A percentile compares a stretch with the other conserved stretches of the same genome.
Conservation (phyloP, 2,113 vertebrate genomes). For the Nestor notabilis region DNA sequence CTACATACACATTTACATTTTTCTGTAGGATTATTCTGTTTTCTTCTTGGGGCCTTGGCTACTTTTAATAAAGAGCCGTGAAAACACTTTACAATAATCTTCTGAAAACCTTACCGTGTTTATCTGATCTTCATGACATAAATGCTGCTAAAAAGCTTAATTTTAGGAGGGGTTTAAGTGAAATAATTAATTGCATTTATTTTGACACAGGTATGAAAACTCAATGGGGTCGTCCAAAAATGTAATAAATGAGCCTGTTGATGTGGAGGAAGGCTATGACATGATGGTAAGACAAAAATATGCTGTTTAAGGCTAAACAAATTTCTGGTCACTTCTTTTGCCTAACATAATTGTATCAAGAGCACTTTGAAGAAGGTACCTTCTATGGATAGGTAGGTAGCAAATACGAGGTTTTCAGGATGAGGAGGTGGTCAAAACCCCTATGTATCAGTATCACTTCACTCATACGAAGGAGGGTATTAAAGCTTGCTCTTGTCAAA, state of each 20-base stretch:
- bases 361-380: background rate
- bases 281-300: conserved; percentile 71
- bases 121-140: background rate
- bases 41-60: background rate
- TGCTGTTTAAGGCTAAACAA: background rate
- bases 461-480: background rate
- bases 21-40: background rate
- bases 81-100: background rate
- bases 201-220: conserved; percentile 69
- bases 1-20: background rate
- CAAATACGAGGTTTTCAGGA: background rate
- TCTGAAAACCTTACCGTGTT: background rate
- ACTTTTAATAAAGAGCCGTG: background rate
- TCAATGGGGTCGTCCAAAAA: conserved; percentile 71
- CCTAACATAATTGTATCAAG: background rate
- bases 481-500: background rate
- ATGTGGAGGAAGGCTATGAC: conserved; percentile 53
- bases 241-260: conserved; percentile 56
- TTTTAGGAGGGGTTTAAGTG: conserved; percentile 16
- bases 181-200: background rate
- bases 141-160: background rate
- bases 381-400: background rate
- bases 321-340: background rate
- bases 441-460: background rate
- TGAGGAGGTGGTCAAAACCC: background rate